Evolutionary conservation across 2,888 invertebrate genomes (phyloP).

Genomic region (Monochamus alternatus): DNA sequence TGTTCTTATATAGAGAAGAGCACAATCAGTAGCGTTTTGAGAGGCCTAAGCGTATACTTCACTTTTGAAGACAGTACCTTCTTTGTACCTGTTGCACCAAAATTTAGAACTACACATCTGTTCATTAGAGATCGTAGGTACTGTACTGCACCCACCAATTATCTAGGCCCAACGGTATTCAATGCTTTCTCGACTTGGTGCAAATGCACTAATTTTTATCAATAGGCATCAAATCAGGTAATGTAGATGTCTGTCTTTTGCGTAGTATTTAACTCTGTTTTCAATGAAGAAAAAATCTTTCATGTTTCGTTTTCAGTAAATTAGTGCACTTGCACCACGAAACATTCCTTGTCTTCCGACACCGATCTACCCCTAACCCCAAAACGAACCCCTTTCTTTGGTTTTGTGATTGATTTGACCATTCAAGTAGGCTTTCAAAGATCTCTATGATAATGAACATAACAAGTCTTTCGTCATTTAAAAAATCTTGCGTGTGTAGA

Average conservation of each 20-base stretch:
- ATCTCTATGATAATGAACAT: constrained; percentile 68
- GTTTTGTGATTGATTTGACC: constrained; percentile 39
- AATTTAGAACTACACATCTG: constrained; percentile 42
- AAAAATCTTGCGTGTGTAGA: constrained; percentile 66
- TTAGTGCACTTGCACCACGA: constrained; percentile 20
- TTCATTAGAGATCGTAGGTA: constrained; percentile 40
- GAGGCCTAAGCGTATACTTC: constrained; percentile 64
- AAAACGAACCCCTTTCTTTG: constrained; percentile 34
- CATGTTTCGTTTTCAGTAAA: background rate
- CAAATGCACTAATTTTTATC: constrained; percentile 17
- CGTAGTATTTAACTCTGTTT: no score
- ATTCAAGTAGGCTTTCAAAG: constrained; percentile 65
- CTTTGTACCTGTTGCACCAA: constrained; percentile 55
- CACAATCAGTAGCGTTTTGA: constrained; percentile 66
- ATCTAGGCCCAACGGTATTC: constrained; percentile 14
- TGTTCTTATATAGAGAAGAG: constrained; percentile 51
- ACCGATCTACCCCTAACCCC: constrained; percentile 43
- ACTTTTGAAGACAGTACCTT: constrained; percentile 60
- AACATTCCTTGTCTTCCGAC: constrained; percentile 55
- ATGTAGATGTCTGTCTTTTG: no score
- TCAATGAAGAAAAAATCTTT: no score
- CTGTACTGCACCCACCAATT: constrained; percentile 35
- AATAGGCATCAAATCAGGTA: no score
- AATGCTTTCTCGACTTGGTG: constrained; percentile 29
- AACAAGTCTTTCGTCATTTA: constrained; percentile 67